Evolutionary conservation across 2,113 vertebrate genomes (phyloP).

Genomic region (Polypterus senegalus): DNA sequence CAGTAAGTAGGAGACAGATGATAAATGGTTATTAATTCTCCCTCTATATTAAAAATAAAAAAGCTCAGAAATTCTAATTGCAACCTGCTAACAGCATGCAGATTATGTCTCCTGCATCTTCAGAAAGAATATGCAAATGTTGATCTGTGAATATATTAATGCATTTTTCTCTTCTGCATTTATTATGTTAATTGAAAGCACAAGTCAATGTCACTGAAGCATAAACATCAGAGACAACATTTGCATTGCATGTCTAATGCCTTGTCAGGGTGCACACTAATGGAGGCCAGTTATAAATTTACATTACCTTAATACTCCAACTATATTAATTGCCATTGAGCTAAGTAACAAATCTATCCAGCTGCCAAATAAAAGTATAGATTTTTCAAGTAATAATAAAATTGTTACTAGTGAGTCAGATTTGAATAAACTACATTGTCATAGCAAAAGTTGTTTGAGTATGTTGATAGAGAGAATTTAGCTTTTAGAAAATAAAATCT

Average conservation of each 20-base stretch:
- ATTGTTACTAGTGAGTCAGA: no score
- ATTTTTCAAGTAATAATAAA: no score
- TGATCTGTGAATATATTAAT: constrained; percentile 6
- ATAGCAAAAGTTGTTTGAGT: no score
- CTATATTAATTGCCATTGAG: constrained; percentile 2
- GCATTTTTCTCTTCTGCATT: not conserved
- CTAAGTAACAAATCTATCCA: constrained; percentile 1
- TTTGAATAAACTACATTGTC: no score
- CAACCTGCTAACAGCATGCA: not conserved
- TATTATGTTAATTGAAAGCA: constrained; percentile 8
- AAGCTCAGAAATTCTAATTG: constrained; percentile 1
- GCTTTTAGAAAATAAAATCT: no score
- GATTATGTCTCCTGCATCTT: not conserved
- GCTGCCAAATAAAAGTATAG: not conserved
- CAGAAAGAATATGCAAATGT: not conserved
- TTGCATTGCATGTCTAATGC: constrained; percentile 6
- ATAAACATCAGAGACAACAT: constrained; percentile 6
- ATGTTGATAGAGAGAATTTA: no score
- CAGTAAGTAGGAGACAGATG: not conserved
- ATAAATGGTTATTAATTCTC: constrained; percentile 1
- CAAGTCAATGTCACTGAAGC: constrained; percentile 5
- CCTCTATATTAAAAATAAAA: not conserved
- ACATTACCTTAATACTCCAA: constrained; percentile 2
- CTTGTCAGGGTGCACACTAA: constrained; percentile 3
- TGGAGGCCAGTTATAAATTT: constrained; percentile 6